A percentile compares a stretch with the other conserved stretches of the same genome.
phyloP scores from a whole-genome alignment of 2,797 vertebrate species.

The Falco columbarius region DNA sequence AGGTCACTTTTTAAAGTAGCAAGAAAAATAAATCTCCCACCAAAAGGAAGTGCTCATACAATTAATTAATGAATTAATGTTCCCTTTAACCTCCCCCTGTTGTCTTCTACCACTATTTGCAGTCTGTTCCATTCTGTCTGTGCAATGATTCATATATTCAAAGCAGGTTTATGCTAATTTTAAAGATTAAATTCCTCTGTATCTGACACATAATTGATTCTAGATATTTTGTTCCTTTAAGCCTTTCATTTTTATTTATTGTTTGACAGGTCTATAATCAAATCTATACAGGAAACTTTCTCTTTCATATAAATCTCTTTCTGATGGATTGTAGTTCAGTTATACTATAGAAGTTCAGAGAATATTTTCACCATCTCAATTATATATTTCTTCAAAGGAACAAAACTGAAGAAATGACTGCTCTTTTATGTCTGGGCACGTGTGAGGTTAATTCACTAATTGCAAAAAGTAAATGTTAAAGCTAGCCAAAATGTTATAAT shows the following conservation, averaged over 20 bases:
- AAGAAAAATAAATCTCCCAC: not conserved
- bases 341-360: not conserved
- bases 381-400: not conserved
- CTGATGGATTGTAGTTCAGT: not conserved
- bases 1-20: not conserved
- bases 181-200: not conserved
- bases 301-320: not conserved
- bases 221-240: not conserved
- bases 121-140: not conserved
- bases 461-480: not conserved
- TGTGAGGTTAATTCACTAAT: not conserved
- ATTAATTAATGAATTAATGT: not conserved
- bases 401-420: not conserved
- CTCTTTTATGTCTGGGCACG: fast-evolving
- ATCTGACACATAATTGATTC: not conserved
- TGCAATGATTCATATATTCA: not conserved
- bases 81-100: not conserved
- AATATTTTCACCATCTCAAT: not conserved
- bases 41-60: not conserved
- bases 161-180: not conserved
- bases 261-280: not conserved
- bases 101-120: not conserved
- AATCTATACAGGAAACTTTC: not conserved
- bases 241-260: not conserved
- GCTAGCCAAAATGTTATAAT: not conserved